Evolutionary conservation across 2,797 vertebrate species (phyloP).

Genomic region (Catharus ustulatus): DNA sequence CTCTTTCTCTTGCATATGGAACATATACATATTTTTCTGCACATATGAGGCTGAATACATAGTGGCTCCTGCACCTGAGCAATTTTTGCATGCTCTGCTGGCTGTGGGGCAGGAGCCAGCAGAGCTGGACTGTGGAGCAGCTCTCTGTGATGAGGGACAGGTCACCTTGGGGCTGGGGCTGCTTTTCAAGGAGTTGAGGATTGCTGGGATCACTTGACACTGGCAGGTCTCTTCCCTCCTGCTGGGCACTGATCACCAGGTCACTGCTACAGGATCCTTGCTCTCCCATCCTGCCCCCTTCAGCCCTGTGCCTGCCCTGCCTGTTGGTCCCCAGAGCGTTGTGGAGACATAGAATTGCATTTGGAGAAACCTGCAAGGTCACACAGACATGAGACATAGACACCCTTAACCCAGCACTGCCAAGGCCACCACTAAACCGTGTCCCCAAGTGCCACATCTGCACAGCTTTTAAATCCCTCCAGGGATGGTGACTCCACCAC

Average conservation of each 20-base stretch:
- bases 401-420: background rate
- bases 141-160: rapidly evolving
- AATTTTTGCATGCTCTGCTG: background rate
- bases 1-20: slow-evolving; percentile 13
- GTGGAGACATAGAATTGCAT: rapidly evolving
- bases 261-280: background rate
- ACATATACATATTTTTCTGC: background rate
- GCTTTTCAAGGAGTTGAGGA: background rate
- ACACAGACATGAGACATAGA: background rate
- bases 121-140: background rate
- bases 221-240: background rate
- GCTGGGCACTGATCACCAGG: background rate
- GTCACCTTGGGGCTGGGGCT: background rate
- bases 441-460: background rate
- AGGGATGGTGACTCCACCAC: background rate
- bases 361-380: background rate
- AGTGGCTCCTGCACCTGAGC: background rate
- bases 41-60: background rate
- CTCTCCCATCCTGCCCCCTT: background rate
- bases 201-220: background rate
- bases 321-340: background rate
- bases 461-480: background rate
- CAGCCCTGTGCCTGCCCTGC: rapidly evolving
- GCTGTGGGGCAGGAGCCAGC: rapidly evolving
- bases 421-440: background rate